These are phyloP conservation scores for Morinoia aosen DNA, from an alignment of 2,888 invertebrate species.

Conservation along the genomic window DNA sequence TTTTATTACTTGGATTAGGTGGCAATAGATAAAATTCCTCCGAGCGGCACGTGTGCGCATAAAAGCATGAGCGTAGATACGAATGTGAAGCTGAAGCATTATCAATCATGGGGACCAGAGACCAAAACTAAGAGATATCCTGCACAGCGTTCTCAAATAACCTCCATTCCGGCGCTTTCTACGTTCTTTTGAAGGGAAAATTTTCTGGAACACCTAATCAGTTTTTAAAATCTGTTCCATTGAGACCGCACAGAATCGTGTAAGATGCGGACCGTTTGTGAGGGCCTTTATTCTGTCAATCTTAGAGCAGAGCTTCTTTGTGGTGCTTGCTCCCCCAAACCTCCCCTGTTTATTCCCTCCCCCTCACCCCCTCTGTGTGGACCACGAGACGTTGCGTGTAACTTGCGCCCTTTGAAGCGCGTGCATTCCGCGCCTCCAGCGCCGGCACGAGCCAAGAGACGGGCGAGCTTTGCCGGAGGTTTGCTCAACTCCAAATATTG, in stretches of 20 bases:
- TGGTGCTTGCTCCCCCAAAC: not conserved
- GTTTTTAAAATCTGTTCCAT: constrained; percentile 42
- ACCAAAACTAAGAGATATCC: not conserved
- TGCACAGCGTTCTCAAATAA: not conserved
- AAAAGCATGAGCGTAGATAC: not conserved
- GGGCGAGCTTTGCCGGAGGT: not conserved
- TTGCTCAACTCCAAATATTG: too few species aligned
- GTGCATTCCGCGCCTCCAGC: not conserved
- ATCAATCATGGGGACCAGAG: not conserved
- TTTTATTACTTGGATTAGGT: not conserved
- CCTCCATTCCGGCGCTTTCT: not conserved
- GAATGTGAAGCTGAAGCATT: not conserved
- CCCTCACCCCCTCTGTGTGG: too few species aligned
- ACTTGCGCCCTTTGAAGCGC: not conserved
- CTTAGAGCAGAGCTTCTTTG: constrained; percentile 6
- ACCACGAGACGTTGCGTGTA: not conserved
- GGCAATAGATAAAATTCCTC: not conserved
- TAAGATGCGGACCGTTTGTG: constrained; percentile 8
- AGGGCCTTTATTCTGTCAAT: constrained; percentile 20
- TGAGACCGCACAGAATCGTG: constrained; percentile 30
- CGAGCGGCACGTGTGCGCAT: not conserved
- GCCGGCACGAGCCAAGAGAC: not conserved
- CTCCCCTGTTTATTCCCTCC: too few species aligned
- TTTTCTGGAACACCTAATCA: constrained; percentile 50
- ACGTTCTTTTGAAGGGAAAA: not conserved